Evolutionary conservation across 2,888 invertebrate genomes (phyloP), one percentile per base, ranked within the genome.

Genomic region (Chalcis sispes): DNA sequence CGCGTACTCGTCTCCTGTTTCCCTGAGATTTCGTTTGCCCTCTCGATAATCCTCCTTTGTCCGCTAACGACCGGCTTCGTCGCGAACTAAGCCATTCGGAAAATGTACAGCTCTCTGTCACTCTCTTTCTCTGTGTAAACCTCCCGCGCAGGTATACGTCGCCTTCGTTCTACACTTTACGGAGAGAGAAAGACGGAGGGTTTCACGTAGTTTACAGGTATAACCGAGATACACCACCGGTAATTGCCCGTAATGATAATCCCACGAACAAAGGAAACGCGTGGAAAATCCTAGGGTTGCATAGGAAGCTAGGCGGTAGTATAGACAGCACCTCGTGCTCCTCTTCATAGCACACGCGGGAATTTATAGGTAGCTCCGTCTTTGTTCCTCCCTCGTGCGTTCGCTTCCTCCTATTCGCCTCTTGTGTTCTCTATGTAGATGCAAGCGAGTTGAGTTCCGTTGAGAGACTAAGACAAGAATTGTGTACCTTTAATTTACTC

Each of bases 181-280:
- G n/a, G n/a, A n/a, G n/a, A n/a, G n/a, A n/a, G n/a, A n/a, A n/a
- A n/a, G n/a, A n/a, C n/a, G n/a, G n/a, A n/a, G n/a, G n/a, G n/a
- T n/a, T n/a, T n/a, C 36, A 10, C 10, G 10, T 36, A 36, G 36
- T 10, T 10, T 36, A 7, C 4, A 36, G 36, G 36, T 36, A 36
- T 10, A 36, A 10, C 5, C 36, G 36, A 7, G 36, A 4, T 4
- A 10, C 10, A 36, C 36, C 10, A 7, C 36, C 42, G 67, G 77
- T 85, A 85, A 86, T 83, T 80, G 82, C 77, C 79, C 81, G 81
- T 84, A 85, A 85, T 84, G 85, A 86, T 85, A 83, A 85, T 85
- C 84, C 81, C 61, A 80, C 82, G 86, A 87, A 87, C 87, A 87
- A 87, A 87, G 87, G 86, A 86, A 87, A 86, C 82, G 83, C 82